phyloP scores from a whole-genome alignment of 1,140 invertebrate genomes.

The Apis cerana region DNA sequence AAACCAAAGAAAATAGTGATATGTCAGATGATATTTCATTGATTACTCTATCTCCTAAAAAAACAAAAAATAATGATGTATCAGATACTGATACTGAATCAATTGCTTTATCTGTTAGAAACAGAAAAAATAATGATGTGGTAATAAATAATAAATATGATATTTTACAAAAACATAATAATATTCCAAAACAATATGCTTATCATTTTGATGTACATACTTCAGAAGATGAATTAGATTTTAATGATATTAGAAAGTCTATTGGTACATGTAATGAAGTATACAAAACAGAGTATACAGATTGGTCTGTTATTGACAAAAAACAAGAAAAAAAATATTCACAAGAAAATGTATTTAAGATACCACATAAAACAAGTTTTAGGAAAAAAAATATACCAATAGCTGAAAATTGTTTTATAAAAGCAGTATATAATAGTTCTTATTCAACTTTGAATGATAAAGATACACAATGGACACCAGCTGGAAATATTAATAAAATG shows the following conservation, averaged over 20 bases:
- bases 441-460: constrained; percentile 5
- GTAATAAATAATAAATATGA: background rate
- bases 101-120: too few relatives aligned
- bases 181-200: constrained; percentile 14
- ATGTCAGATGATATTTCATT: too few relatives aligned
- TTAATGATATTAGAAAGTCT: too few relatives aligned
- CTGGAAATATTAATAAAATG: constrained; percentile 22
- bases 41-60: too few relatives aligned
- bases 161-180: background rate
- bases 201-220: background rate
- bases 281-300: constrained; percentile 30
- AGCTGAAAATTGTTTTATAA: constrained; percentile 25
- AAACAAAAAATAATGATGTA: too few relatives aligned
- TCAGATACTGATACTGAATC: background rate
- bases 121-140: background rate
- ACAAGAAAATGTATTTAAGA: background rate
- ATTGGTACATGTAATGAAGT: constrained; percentile 33
- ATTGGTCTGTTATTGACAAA: constrained; percentile 49
- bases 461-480: constrained; percentile 17
- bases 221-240: background rate
- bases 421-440: constrained; percentile 4
- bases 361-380: background rate
- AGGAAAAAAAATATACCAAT: background rate
- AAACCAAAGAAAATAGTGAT: background rate
- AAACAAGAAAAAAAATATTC: background rate